These are phyloP conservation scores for Spatula versicolor DNA, from an alignment of 2,797 vertebrate genomes.

Conservation along the genomic window DNA sequence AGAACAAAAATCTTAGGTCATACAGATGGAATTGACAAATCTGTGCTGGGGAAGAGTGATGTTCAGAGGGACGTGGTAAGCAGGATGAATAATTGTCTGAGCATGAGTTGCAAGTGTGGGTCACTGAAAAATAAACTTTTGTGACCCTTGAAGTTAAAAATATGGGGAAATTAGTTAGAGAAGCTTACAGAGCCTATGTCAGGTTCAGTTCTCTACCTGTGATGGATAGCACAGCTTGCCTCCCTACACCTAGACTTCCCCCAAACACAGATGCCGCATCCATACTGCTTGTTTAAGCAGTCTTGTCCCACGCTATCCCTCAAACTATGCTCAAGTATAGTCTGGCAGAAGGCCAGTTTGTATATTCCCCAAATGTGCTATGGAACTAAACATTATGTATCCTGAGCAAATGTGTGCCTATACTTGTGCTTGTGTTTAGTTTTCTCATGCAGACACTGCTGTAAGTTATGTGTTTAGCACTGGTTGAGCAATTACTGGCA, in stretches of 20 bases:
- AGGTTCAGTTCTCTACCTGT: not conserved
- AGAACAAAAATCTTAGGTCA: conserved; percentile 39
- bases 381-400: not conserved
- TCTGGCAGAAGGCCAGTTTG: not conserved
- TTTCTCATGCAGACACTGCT: not conserved
- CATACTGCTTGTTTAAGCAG: not conserved
- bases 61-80: not conserved
- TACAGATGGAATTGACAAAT: not conserved
- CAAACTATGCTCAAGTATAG: not conserved
- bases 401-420: not conserved
- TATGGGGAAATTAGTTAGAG: not conserved
- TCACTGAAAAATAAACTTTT: not conserved
- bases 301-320: not conserved
- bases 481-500: not conserved
- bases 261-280: not conserved
- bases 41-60: not conserved
- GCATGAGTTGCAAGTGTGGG: not conserved
- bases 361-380: not conserved
- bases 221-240: not conserved
- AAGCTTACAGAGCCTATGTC: not conserved
- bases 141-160: conserved; percentile 24
- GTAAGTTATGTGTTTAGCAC: not conserved
- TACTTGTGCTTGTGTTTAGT: not conserved
- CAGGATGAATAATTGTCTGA: conserved; percentile 49
- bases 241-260: not conserved